These are phyloP conservation scores for Protobothrops flavoviridis DNA, from an alignment of 2,113 vertebrate genomes.

Conservation along the genomic window DNA sequence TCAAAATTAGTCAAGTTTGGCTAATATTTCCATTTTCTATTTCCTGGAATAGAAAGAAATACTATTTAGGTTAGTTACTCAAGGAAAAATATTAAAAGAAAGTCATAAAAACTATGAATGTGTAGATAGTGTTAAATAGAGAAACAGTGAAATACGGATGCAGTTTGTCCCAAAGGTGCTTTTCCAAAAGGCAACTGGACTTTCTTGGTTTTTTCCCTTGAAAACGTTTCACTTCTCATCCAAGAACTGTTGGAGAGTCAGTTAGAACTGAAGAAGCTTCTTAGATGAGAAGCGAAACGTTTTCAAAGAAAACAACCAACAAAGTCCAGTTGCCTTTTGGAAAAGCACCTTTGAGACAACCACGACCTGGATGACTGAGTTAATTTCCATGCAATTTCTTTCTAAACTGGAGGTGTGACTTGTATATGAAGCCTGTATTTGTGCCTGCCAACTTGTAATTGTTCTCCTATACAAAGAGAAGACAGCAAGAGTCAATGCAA, in stretches of 20 bases:
- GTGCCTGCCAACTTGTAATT: too few relatives aligned
- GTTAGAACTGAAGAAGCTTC: not conserved
- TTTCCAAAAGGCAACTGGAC: not conserved
- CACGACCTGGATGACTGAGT: too few relatives aligned
- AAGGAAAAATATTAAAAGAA: not conserved
- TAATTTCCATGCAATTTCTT: too few relatives aligned
- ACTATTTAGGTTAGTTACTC: not conserved
- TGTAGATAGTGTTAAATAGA: not conserved
- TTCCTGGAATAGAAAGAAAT: not conserved
- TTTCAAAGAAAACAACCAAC: not conserved
- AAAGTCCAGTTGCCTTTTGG: not conserved
- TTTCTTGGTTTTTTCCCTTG: not conserved
- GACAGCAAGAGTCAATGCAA: too few relatives aligned
- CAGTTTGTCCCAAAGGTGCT: not conserved
- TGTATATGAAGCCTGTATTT: too few relatives aligned
- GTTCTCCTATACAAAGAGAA: too few relatives aligned
- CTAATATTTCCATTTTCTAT: not conserved
- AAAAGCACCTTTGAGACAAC: not conserved
- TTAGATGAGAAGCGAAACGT: not conserved
- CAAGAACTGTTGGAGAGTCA: not conserved
- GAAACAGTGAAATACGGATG: not conserved
- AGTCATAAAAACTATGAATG: not conserved
- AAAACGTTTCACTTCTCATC: not conserved
- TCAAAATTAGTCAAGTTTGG: not conserved
- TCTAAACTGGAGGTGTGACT: too few relatives aligned